A percentile compares a stretch with the other conserved stretches of the same genome.
phyloP scores from a whole-genome alignment of 1,140 invertebrate genomes.

The Eupristina koningsbergeri region DNA sequence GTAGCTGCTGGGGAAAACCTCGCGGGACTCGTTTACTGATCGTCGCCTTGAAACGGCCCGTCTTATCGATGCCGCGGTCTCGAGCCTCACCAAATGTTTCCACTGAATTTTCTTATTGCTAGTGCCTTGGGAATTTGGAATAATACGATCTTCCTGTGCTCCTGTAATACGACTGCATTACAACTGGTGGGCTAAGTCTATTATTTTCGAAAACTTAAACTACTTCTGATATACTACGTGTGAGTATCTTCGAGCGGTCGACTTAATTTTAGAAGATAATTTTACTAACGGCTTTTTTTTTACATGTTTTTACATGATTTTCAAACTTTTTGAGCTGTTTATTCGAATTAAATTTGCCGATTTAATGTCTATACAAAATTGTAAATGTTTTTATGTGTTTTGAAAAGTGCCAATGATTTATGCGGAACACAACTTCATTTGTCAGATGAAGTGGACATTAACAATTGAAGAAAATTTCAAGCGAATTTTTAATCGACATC shows the following conservation, averaged over 20 bases:
- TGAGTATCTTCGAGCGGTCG: not conserved
- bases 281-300: not conserved
- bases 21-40: not conserved
- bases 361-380: not conserved
- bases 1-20: not conserved
- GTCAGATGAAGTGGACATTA: not conserved
- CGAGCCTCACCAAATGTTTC: not conserved
- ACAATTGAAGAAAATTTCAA: constrained; percentile 1
- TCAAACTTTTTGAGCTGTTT: no score
- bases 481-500: constrained; percentile 14
- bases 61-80: not conserved
- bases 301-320: no score
- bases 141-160: not conserved
- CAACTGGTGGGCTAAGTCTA: not conserved
- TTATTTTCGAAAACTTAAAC: not conserved
- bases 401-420: not conserved
- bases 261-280: not conserved
- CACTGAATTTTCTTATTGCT: not conserved
- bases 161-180: not conserved
- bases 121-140: not conserved
- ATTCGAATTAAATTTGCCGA: no score
- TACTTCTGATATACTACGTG: not conserved
- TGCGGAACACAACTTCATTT: not conserved
- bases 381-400: not conserved
- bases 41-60: not conserved